Base-by-base conservation (phyloP, 2,888 invertebrate genomes). In the Acrocera orbiculus region DNA sequence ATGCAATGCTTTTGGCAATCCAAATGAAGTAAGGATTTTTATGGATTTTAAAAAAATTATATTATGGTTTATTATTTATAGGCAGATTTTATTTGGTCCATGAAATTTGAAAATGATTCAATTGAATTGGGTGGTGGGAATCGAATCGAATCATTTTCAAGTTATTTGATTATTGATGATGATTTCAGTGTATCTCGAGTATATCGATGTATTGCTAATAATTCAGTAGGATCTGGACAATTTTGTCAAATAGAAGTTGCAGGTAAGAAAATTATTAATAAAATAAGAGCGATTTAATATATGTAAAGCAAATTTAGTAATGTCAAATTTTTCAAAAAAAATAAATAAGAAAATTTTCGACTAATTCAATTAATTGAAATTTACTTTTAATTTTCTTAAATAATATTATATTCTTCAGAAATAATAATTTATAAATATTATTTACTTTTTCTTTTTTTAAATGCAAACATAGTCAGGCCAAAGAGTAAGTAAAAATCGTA, bases 171-270 rank as follows among this genome's bases (percentile, higher is more conserved):
- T 19, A 61, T 78, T 40, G 73, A 73, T 46, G 73, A 73, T 47
- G 70, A 70, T 46, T 56, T 56, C 46, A 52, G 51, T 39, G 69
- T 69, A 10, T 66, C 67, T 49, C 68, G 86, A 37, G 86, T 81
- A 4, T 90, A 89, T 58, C 67, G 78, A 36, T 90, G 90, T 57
- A 68, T 71, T 46, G 86, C 82, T 16, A 85, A 80, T 56, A 90
- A 90, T 62, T 67, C 75, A 4, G 80, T 86, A 10, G 89, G 87
- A 3, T 49, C 52, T 38, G 70, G 75, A 13, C 49, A 66, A 27
- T 64, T 70, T 4, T 77, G 76, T 52, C 72, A 75, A 51, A 61
- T 69, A 37, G 72, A 74, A 51, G 76, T 78, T 27, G 67, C 68
- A 54, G 76, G 77, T 77, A 52, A 59, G 53, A 53, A 39, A 10